phyloP scores from a whole-genome alignment of 2,113 vertebrate species.

The Paedocypris sp. region DNA sequence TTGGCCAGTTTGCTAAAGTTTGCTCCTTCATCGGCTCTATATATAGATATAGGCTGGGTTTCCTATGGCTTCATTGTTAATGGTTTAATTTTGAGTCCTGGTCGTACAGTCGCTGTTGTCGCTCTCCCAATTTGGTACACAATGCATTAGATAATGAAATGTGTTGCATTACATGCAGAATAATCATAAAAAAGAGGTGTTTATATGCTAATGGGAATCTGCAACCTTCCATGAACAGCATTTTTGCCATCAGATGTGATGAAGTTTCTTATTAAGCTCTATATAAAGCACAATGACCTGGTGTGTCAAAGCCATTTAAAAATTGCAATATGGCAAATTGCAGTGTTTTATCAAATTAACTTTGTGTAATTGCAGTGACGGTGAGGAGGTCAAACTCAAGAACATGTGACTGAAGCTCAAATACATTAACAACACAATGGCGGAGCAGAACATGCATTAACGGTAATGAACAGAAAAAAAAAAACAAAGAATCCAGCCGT shows the following conservation, averaged over 20 bases:
- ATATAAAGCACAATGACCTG: neutral
- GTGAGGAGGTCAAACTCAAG: constrained; percentile 9
- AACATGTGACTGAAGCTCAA: neutral
- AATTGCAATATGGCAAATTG: neutral
- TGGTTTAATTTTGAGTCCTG: neutral
- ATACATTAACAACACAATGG: neutral
- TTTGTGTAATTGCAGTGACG: constrained; percentile 8
- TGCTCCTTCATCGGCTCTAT: constrained; percentile 8
- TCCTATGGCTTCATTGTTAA: neutral
- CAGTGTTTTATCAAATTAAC: constrained; percentile 5
- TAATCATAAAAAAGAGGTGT: neutral
- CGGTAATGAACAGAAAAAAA: neutral
- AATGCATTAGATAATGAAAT: neutral
- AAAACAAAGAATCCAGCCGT: neutral
- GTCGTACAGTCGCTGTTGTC: neutral
- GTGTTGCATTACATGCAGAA: neutral
- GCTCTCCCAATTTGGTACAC: neutral
- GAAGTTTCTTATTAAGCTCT: neutral
- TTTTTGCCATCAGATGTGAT: neutral
- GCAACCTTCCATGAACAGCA: neutral
- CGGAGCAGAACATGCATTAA: neutral
- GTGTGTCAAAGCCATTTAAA: constrained; percentile 10
- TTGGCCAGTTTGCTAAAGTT: neutral
- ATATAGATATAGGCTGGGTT: constrained; percentile 20
- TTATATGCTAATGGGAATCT: neutral